Conservation (phyloP, 2,113 vertebrate genomes). For the Misgurnus anguillicaudatus region DNA sequence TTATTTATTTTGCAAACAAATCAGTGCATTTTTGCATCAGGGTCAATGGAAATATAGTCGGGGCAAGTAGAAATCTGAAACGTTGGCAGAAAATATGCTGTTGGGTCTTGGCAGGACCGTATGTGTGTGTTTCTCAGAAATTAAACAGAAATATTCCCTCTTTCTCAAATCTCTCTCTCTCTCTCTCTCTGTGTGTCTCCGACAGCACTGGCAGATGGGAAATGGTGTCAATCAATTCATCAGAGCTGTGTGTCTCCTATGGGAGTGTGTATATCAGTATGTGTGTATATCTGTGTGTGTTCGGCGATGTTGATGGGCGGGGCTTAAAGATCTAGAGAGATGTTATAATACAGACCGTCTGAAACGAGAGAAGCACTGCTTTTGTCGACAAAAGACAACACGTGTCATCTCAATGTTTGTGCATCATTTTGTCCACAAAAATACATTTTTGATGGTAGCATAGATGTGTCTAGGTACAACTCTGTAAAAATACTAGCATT, state of each 20-base stretch:
- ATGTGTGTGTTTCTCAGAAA: conserved; percentile 47
- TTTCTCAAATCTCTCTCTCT: conserved; percentile 47
- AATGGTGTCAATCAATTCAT: conserved; percentile 79
- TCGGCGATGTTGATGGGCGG: neutral
- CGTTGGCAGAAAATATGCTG: neutral
- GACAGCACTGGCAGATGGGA: conserved; percentile 71
- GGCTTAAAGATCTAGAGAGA: conserved; percentile 11
- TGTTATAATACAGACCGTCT: neutral
- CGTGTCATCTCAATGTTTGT: too few species aligned
- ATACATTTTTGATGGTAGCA: too few species aligned
- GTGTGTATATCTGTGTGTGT: conserved; percentile 35
- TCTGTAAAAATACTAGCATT: too few species aligned
- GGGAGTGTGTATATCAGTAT: conserved; percentile 55
- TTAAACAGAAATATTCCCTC: conserved; percentile 58
- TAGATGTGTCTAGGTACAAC: too few species aligned
- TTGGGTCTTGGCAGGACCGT: conserved; percentile 6
- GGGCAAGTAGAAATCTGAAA: neutral
- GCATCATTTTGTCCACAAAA: too few species aligned
- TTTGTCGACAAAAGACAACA: too few species aligned
- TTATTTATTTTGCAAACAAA: too few species aligned
- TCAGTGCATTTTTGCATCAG: too few species aligned
- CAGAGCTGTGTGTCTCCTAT: conserved; percentile 69
- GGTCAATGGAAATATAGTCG: too few species aligned
- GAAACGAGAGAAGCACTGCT: too few species aligned
- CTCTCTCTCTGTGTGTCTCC: conserved; percentile 49